Evolutionary conservation across 1,140 invertebrate genomes (phyloP), one percentile per base, ranked within the genome.

Genomic region (Eufriesea mexicana): DNA sequence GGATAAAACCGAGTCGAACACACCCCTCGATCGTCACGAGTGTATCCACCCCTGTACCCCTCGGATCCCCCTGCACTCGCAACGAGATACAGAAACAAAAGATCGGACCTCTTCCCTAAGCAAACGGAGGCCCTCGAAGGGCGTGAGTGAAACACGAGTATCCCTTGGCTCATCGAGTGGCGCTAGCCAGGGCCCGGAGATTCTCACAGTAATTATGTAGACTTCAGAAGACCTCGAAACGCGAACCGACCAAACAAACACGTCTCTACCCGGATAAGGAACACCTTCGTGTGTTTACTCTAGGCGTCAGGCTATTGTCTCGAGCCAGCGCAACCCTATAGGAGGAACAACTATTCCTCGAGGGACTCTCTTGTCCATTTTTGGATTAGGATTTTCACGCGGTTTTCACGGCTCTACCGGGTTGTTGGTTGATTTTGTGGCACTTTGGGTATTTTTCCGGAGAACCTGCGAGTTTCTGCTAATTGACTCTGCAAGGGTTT

Each of bases 181-280:
- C 73, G 88, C 84, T 84, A 84, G 57, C 51, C 81, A 73, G 61
- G 86, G 67, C 68, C 66, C 59, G 1, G 18, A 18, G 55, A 84
- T 89, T 89, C 88, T 87, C 88, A 89, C 83, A 89, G 83, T 76
- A 87, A 89, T 89, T 89, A 89, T 89, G 79, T 85, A 73, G 83
- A 87, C 85, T 89, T 78, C 51, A 18, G 55, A 79, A 77, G 75
- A 62, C 20, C 35, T 35, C 72, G 67, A 76, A 84, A 84, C 47
- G 59, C 47, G 75, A 57, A 76, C 64, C 83, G 62, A 25, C 45
- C 86, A 54, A 74, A 54, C 83, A 87, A 87, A 88, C 28, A 54
- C 86, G 71, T 10, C 73, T 62, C 61, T 20, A 18, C 47, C 47
- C 35, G 61, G 81, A 84, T 80, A 76, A 84, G 45, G 62, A 55